Evolutionary conservation across 2,113 vertebrate genomes (phyloP), one percentile per base, ranked within the genome.

Genomic region (Myxocyprinus asiaticus): DNA sequence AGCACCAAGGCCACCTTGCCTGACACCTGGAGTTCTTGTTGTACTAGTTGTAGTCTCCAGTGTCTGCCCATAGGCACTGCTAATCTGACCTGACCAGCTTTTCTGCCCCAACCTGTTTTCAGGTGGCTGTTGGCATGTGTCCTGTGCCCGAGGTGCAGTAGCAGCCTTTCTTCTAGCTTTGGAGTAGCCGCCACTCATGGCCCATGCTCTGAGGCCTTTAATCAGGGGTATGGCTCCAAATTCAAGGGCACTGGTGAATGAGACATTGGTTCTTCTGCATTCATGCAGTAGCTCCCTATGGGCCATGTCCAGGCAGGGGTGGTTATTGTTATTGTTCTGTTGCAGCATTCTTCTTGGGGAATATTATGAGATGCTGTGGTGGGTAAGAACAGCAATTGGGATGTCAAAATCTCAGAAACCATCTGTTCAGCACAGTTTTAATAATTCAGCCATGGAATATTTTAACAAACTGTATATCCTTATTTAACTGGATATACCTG

Each of bases 301-400:
- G 1, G 86, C 80, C 85, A 88, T 69, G 9, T 87, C 89, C 74
- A 93, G 87, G 82, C 92, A 94, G 11, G 89, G 90, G 86, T 92
- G 90, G 88, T 94, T 94, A 83, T 94, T 94, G 87, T 94, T 94
- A 86, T 94, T 94, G 62, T 94, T 94, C 84, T 92, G 92, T 86
- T 94, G 93, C 17, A 94, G 89, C 91, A 94, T 93, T 74, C 47
- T 81, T 86, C 88, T 90, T 86, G 86, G 14, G 33, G 14, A 11
- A 53, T 6, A 71, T 3, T 4, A 76, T 75, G 65, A 77, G 50
- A 44, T 56, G n/a, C 83, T 85, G 73, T 61, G 56, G n/a, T 67
- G 62, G 62, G 62, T 63, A 66, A 65, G 8, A 76, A 74, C 22
- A 6, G 10, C n/a, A 73, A 33, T 33, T 33, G 22, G 15, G 43